Conservation (phyloP, 2,113 vertebrate genomes). For the Nerophis lumbriciformis region DNA sequence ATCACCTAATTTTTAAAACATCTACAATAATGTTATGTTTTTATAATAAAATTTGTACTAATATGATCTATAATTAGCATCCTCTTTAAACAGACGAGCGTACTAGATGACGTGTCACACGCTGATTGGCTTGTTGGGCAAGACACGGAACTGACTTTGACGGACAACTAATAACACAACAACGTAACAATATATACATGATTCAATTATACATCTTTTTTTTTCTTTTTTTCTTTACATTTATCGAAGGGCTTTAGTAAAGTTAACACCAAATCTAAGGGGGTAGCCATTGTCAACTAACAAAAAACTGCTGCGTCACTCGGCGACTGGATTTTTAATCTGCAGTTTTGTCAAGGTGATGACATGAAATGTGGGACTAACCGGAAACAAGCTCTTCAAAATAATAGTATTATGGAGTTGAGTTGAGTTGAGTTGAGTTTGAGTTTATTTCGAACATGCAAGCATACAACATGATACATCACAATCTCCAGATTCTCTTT, state of each 20-base stretch:
- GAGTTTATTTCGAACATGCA: too few species aligned
- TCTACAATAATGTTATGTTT: too few species aligned
- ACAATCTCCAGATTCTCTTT: too few species aligned
- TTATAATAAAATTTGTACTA: background rate
- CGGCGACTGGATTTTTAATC: background rate
- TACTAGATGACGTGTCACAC: background rate
- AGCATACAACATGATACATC: too few species aligned
- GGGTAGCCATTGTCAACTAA: background rate
- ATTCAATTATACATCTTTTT: too few species aligned
- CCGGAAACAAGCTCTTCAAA: background rate
- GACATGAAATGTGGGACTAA: background rate
- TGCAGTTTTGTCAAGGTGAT: background rate
- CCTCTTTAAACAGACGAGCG: background rate
- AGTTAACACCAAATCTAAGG: too few species aligned
- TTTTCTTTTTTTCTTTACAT: too few species aligned
- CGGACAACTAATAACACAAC: background rate
- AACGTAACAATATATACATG: too few species aligned
- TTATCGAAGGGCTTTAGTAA: too few species aligned
- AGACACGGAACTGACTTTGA: background rate
- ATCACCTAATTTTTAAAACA: background rate
- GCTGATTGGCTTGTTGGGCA: background rate
- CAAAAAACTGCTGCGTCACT: background rate
- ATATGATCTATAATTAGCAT: background rate
- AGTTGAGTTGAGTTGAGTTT: too few species aligned
- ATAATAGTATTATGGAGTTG: background rate